Evolutionary conservation across 2,113 vertebrate species (phyloP).

Genomic region (Bettongia penicillata): DNA sequence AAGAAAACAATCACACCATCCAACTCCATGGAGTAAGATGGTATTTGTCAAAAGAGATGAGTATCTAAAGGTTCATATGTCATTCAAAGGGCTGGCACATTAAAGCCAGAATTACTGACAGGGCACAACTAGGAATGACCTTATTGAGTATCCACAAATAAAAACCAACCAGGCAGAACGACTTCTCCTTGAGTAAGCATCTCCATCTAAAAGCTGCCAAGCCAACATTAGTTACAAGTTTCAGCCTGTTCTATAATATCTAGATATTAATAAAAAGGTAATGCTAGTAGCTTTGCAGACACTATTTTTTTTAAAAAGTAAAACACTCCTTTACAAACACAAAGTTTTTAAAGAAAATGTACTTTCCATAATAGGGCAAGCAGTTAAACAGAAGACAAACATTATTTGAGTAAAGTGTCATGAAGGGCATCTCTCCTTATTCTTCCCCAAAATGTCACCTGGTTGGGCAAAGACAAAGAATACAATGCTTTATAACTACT

Average conservation of each 20-base stretch:
- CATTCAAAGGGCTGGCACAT: slow-evolving; percentile 37
- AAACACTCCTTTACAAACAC: slow-evolving; percentile 28
- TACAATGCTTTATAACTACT: not conserved
- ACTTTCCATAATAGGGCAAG: not conserved
- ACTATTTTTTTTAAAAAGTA: slow-evolving; percentile 12
- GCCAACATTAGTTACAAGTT: slow-evolving; percentile 40
- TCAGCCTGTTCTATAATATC: slow-evolving; percentile 70
- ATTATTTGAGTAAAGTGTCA: not conserved
- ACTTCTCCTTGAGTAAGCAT: slow-evolving; percentile 75
- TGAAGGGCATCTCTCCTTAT: not conserved
- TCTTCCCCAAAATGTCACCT: not conserved
- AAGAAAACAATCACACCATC: slow-evolving; percentile 8
- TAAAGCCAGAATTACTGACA: slow-evolving; percentile 62
- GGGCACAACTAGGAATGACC: slow-evolving; percentile 65
- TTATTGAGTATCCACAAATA: slow-evolving; percentile 76
- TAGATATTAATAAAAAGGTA: slow-evolving; percentile 74
- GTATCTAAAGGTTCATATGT: not conserved
- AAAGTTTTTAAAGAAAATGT: not conserved
- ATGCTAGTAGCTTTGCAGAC: slow-evolving; percentile 54
- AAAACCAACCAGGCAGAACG: slow-evolving; percentile 46
- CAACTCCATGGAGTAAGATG: not conserved
- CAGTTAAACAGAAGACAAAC: not conserved
- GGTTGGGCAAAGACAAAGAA: not conserved
- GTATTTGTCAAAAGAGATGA: slow-evolving; percentile 3
- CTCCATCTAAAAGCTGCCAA: slow-evolving; percentile 59